Conservation (phyloP, 2,113 vertebrate genomes). For the Arvicanthis niloticus region DNA sequence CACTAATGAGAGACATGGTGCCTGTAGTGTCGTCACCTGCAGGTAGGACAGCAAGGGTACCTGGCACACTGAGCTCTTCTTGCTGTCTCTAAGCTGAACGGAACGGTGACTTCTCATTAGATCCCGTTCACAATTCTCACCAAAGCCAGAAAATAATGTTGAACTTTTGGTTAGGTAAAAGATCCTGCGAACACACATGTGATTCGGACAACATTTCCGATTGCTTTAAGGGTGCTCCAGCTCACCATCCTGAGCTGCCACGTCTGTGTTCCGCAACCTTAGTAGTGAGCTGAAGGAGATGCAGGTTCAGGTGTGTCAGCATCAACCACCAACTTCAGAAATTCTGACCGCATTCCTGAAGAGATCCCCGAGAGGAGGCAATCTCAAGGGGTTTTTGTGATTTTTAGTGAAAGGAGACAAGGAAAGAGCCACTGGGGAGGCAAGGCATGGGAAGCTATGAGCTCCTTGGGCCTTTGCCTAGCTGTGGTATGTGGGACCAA, state of each 20-base stretch:
- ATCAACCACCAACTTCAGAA: neutral
- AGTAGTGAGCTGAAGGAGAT: neutral
- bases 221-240: neutral
- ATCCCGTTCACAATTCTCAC: neutral
- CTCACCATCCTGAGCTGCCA: neutral
- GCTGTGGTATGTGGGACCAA: neutral
- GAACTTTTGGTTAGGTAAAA: conserved; percentile 2
- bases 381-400: neutral
- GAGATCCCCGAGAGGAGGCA: neutral
- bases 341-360: neutral
- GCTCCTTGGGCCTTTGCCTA: conserved; percentile 8
- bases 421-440: neutral
- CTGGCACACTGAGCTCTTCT: neutral
- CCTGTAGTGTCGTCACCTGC: neutral
- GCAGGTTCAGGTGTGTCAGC: neutral
- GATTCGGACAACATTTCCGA: neutral
- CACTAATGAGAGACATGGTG: neutral
- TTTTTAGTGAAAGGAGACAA: conserved; percentile 13
- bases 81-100: neutral
- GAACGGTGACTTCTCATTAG: neutral
- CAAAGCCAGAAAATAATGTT: neutral
- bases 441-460: neutral
- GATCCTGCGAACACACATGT: neutral
- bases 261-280: neutral
- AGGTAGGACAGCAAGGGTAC: neutral